Evolutionary conservation across 1,140 invertebrate species (phyloP).

Genomic region (Drosophila novamexicana): DNA sequence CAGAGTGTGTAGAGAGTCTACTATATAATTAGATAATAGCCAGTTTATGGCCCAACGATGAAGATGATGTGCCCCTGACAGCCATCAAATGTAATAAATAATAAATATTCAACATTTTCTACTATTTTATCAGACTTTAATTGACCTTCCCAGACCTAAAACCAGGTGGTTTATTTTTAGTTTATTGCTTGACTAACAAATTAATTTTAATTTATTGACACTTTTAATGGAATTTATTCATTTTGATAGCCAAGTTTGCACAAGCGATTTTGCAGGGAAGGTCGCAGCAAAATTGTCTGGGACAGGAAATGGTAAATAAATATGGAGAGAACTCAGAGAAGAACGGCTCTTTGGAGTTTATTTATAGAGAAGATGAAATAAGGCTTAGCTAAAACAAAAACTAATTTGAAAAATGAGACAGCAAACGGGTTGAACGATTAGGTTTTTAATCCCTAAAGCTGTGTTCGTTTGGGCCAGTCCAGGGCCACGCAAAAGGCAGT

Average conservation of each 20-base stretch:
- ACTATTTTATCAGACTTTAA: slow-evolving; percentile 13
- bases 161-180: slow-evolving; percentile 3
- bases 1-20: slow-evolving; percentile 28
- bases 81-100: slow-evolving; percentile 8
- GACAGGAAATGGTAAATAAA: slow-evolving; percentile 8
- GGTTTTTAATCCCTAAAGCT: neutral
- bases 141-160: slow-evolving; percentile 19
- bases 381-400: too few relatives aligned
- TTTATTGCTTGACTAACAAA: slow-evolving; percentile 3
- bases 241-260: slow-evolving; percentile 17
- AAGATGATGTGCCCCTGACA: neutral
- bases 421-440: neutral
- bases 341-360: neutral
- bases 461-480: too few relatives aligned
- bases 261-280: slow-evolving; percentile 19
- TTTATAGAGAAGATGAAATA: neutral
- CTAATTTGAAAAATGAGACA: neutral
- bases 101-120: slow-evolving; percentile 22
- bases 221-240: neutral
- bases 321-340: neutral
- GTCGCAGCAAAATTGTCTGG: neutral
- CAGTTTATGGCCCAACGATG: slow-evolving; percentile 2
- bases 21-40: slow-evolving; percentile 48
- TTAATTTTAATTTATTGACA: slow-evolving; percentile 41
- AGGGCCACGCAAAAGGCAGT: too few relatives aligned